Evolutionary conservation across 2,888 invertebrate species (phyloP).

Genomic region (Notodonta dromedarius): DNA sequence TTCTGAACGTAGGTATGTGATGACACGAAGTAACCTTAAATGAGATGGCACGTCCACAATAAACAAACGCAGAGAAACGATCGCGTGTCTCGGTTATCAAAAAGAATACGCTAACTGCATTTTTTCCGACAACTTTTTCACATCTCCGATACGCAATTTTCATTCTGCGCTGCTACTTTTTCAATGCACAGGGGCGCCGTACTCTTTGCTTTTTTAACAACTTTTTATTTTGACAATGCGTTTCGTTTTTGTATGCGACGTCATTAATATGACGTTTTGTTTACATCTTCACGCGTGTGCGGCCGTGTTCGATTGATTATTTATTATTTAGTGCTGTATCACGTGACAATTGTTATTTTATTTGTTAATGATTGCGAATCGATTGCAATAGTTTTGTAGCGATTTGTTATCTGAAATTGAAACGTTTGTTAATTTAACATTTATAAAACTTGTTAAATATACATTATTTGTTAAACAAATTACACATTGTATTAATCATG

Average conservation of each 20-base stretch:
- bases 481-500: no score
- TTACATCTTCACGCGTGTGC: constrained; percentile 39
- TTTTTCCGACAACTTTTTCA: constrained; percentile 67
- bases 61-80: constrained; percentile 16
- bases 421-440: no score
- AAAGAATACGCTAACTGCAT: constrained; percentile 41
- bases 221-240: constrained; percentile 43
- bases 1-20: no score
- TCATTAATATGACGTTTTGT: constrained; percentile 35
- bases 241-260: constrained; percentile 31
- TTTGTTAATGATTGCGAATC: neutral
- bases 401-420: no score
- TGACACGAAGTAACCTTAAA: neutral
- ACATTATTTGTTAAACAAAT: no score
- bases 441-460: no score
- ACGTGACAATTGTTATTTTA: constrained; percentile 10
- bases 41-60: constrained; percentile 32
- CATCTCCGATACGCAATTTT: constrained; percentile 64
- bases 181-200: constrained; percentile 65
- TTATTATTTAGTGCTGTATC: constrained; percentile 26
- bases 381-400: no score
- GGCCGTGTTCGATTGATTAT: constrained; percentile 19
- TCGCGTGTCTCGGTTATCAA: constrained; percentile 38
- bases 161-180: constrained; percentile 65
- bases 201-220: constrained; percentile 47